These are phyloP conservation scores for Labrus mixtus DNA, from an alignment of 2,113 vertebrate species.

Conservation along the genomic window DNA sequence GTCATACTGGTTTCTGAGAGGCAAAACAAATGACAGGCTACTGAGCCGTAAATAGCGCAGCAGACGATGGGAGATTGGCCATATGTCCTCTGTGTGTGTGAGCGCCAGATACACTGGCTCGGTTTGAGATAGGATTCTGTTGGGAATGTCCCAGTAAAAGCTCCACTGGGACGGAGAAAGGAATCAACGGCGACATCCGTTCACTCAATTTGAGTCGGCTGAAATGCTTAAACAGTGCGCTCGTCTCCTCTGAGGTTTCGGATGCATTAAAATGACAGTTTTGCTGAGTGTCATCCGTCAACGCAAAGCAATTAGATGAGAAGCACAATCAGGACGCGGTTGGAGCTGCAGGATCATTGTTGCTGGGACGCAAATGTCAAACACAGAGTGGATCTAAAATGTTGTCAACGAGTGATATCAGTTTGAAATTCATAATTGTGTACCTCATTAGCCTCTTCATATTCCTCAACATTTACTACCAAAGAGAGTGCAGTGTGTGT, in stretches of 20 bases:
- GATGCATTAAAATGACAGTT: slow-evolving; percentile 41
- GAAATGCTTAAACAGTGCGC: slow-evolving; percentile 44
- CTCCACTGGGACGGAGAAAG: slow-evolving; percentile 68
- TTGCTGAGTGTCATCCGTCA: slow-evolving; percentile 40
- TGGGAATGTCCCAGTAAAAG: slow-evolving; percentile 76
- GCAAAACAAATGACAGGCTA: slow-evolving; percentile 76
- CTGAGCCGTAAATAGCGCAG: slow-evolving; percentile 80
- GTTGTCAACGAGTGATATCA: slow-evolving; percentile 8
- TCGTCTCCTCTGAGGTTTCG: slow-evolving; percentile 50
- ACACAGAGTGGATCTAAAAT: slow-evolving; percentile 30
- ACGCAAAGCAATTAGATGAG: slow-evolving; percentile 25
- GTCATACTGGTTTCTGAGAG: slow-evolving; percentile 77
- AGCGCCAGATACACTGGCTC: slow-evolving; percentile 68
- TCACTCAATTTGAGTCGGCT: slow-evolving; percentile 48
- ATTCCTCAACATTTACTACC: slow-evolving; percentile 46
- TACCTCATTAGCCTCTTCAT: slow-evolving; percentile 62
- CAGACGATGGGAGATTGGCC: slow-evolving; percentile 80
- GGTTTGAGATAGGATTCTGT: slow-evolving; percentile 70
- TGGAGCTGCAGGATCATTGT: background rate
- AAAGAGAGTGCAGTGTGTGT: slow-evolving; percentile 36
- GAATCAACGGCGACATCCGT: slow-evolving; percentile 53
- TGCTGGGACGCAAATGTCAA: slow-evolving; percentile 23
- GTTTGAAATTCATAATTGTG: slow-evolving; percentile 49
- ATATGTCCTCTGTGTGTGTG: slow-evolving; percentile 78
- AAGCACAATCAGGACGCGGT: slow-evolving; percentile 47